A percentile compares a stretch with the other conserved stretches of the same genome.
These are phyloP conservation scores for Leptodactylus fuscus DNA, from an alignment of 2,113 vertebrate species.

Conservation along the genomic window DNA sequence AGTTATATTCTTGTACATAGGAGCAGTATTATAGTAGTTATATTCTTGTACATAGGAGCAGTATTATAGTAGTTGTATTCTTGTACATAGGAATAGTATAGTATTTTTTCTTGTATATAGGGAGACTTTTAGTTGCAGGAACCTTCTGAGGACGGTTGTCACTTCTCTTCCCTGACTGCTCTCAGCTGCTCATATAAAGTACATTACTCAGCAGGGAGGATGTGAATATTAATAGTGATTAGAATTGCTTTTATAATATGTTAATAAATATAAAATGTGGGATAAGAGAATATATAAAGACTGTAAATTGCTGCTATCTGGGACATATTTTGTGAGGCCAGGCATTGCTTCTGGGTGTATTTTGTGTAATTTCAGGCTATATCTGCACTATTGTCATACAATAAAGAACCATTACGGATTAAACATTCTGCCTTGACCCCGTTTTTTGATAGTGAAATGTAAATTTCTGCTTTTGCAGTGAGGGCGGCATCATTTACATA, in stretches of 20 bases:
- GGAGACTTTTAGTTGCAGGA: neutral
- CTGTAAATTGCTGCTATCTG: too few species aligned
- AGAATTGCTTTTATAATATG: neutral
- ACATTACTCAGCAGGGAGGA: too few species aligned
- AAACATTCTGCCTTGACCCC: neutral
- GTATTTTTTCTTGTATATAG: neutral
- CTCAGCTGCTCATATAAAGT: too few species aligned
- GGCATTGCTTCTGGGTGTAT: neutral
- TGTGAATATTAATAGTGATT: neutral
- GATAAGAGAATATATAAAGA: neutral
- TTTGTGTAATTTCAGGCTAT: neutral
- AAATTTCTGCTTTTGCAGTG: neutral
- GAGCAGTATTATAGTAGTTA: neutral
- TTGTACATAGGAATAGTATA: neutral
- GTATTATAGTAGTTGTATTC: conserved; percentile 4
- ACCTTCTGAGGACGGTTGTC: neutral
- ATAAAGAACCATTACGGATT: neutral
- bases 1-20: conserved; percentile 5
- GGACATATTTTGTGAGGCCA: neutral
- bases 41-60: neutral
- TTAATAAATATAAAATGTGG: too few species aligned
- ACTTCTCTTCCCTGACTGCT: too few species aligned
- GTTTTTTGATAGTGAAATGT: neutral
- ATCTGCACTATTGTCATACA: neutral
- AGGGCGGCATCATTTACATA: neutral